Evolutionary conservation across 1,140 invertebrate species (phyloP).

Genomic region (Meloidogyne floridensis): DNA sequence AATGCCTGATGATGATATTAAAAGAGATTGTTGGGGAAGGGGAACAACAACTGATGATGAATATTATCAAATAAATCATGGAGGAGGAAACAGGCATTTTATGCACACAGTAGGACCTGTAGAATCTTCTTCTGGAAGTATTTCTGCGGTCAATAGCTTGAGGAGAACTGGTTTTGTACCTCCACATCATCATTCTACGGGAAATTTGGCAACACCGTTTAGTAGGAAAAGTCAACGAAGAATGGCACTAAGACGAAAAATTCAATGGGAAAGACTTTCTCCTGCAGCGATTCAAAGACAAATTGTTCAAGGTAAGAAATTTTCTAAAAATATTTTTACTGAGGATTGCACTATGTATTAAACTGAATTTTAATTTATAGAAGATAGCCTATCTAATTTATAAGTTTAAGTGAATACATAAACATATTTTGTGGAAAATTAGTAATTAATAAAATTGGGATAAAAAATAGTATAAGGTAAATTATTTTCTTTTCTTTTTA

Average conservation of each 20-base stretch:
- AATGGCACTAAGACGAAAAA: constrained; percentile 7
- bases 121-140: background rate
- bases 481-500: background rate
- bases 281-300: constrained; percentile 25
- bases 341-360: no score
- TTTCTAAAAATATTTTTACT: no score
- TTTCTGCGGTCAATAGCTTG: background rate
- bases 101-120: background rate
- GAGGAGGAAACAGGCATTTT: no score
- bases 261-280: constrained; percentile 10
- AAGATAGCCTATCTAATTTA: no score
- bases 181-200: constrained; percentile 1
- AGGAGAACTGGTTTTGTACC: background rate
- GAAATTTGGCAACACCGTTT: background rate
- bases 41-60: constrained; percentile 14
- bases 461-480: no score
- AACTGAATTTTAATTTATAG: no score
- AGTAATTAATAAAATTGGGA: no score
- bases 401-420: no score
- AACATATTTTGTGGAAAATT: no score
- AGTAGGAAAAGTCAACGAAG: constrained; percentile 15
- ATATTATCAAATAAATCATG: background rate
- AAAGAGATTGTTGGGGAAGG: background rate
- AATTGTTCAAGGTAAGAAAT: constrained; percentile 6
- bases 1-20: background rate